These are phyloP conservation scores for Archaeoteleia sp. DNA, from an alignment of 2,888 invertebrate species.

Conservation along the genomic window DNA sequence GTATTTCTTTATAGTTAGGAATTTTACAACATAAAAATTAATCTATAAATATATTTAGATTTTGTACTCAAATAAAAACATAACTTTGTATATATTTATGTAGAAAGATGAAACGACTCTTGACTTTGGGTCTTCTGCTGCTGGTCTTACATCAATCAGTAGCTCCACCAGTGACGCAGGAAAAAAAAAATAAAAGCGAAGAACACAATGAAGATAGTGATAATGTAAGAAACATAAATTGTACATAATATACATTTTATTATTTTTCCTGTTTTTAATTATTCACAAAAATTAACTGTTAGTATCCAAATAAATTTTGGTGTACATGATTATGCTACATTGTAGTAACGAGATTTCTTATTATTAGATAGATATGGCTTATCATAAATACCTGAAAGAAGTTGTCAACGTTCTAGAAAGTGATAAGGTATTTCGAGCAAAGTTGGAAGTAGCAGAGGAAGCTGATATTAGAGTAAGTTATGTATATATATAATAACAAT, in stretches of 20 bases:
- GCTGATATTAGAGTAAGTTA: constrained; percentile 88
- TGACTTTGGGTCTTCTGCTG: too few species aligned
- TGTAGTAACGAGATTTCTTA: constrained; percentile 4
- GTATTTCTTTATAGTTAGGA: too few species aligned
- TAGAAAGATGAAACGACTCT: too few species aligned
- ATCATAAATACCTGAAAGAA: constrained; percentile 91
- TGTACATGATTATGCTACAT: too few species aligned
- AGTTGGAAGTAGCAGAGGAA: constrained; percentile 87
- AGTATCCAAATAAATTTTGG: too few species aligned
- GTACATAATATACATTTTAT: constrained; percentile 11
- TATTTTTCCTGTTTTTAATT: too few species aligned
- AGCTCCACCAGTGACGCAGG: constrained; percentile 75
- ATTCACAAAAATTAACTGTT: too few species aligned
- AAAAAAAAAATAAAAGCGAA: constrained; percentile 67
- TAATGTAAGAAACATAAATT: too few species aligned
- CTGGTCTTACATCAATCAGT: constrained; percentile 66
- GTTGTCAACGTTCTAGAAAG: constrained; percentile 92
- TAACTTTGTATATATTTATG: too few species aligned
- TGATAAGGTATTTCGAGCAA: constrained; percentile 88
- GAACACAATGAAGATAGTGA: constrained; percentile 61
- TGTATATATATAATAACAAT: neutral
- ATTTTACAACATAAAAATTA: too few species aligned
- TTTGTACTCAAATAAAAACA: too few species aligned
- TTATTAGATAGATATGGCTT: constrained; percentile 78
- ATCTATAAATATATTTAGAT: too few species aligned